Evolutionary conservation across 1,140 invertebrate genomes (phyloP), one percentile per base, ranked within the genome.

Genomic region (Bemisia tabaci): DNA sequence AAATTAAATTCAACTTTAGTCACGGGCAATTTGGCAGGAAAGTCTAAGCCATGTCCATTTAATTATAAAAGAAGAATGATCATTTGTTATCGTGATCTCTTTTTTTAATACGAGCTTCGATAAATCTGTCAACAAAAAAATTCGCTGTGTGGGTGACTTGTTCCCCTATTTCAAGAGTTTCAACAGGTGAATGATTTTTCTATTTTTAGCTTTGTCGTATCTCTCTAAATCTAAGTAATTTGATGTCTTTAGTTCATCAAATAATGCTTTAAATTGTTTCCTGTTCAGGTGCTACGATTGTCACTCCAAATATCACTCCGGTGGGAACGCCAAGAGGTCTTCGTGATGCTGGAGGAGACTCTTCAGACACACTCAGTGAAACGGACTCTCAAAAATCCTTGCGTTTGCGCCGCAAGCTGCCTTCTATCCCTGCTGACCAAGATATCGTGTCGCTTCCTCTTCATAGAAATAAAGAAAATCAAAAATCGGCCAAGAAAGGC

Each of bases 361-460:
- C 81, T 12, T 80, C 80, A 0, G 81, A 82, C 69, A 81, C 80
- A 9, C 76, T 81, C 70, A 81, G 79, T 68, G 80, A 81, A 69
- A 80, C 80, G 1, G 80, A 82, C 67, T 81, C 79, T 17, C 78
- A 79, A 69, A 81, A 81, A 67, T 81, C 79, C 2, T 76, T 81
- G 26, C 76, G 83, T 64, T 78, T 82, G 66, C 73, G 83, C 25
- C 72, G 84, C 58, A 84, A 82, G 70, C 73, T 85, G 22, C 83
- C 84, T 1, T 76, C 81, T 22, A 79, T 85, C 48, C 84, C 84
- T 1, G 73, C 79, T 0, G 82, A 83, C 64, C 83, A 84, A 70
- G 82, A 83, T 69, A 81, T 81, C 1, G 77, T 78, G 2, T 77
- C 78, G 5, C 71, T 82, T 12, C 79, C 80, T 48, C 77, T 78